Evolutionary conservation across 37 sponge, comb jelly and placozoan species (phyloP).

Genomic region (Dysidea cf. avara): DNA sequence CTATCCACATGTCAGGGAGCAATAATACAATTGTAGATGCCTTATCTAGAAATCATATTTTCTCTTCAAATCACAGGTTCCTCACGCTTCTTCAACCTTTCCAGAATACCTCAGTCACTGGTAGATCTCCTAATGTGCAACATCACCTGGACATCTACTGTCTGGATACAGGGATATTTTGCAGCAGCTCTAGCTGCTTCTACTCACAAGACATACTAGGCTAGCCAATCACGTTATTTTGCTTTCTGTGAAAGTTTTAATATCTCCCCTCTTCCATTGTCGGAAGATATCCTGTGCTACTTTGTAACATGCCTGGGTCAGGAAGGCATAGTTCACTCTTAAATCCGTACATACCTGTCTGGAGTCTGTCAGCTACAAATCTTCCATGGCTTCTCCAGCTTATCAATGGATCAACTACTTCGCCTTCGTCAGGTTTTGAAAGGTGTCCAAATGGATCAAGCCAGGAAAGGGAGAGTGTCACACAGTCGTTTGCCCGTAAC

Average conservation of each 20-base stretch:
- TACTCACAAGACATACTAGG: not conserved
- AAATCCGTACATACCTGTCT: constrained; percentile 2
- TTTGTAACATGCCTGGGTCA: constrained; percentile 1
- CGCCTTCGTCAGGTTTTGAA: not conserved
- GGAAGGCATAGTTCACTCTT: not conserved
- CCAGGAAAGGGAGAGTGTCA: not conserved
- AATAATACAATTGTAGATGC: constrained; percentile 15
- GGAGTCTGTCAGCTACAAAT: constrained; percentile 3
- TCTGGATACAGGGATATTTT: constrained; percentile 2
- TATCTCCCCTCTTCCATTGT: not conserved
- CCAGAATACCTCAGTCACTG: too few species aligned
- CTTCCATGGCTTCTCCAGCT: not conserved
- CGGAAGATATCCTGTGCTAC: not conserved
- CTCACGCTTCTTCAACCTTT: too few species aligned
- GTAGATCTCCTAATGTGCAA: too few species aligned
- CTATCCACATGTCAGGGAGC: constrained; percentile 1
- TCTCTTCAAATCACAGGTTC: not conserved
- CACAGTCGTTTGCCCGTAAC: too few species aligned
- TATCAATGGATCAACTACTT: not conserved
- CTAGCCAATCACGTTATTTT: not conserved
- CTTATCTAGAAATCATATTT: not conserved
- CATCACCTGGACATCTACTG: too few species aligned
- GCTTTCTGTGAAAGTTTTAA: too few species aligned
- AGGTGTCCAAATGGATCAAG: constrained; percentile 6
- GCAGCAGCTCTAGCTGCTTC: constrained; percentile 7